Conservation (phyloP, 1,140 invertebrate species). For the Drosophila malerkotliana region DNA sequence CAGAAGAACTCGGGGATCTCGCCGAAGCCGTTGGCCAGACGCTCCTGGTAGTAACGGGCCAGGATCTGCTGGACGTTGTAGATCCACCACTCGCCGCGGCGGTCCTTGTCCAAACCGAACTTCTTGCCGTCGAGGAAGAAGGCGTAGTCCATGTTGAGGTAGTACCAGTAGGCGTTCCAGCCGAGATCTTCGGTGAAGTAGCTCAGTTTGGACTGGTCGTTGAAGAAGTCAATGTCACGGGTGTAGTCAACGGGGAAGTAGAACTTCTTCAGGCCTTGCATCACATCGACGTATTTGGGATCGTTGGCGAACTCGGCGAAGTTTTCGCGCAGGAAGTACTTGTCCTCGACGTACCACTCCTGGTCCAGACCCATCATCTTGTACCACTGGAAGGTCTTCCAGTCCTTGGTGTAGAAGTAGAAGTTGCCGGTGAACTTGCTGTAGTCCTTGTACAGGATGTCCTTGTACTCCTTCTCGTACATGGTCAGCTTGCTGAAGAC, state of each 20-base stretch:
- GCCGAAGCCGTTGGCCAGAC: constrained; percentile 87
- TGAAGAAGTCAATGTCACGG: constrained; percentile 87
- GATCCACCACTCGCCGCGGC: constrained; percentile 87
- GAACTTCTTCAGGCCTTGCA: constrained; percentile 52
- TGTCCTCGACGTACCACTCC: constrained; percentile 63
- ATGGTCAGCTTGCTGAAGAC: constrained; percentile 65
- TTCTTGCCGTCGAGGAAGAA: constrained; percentile 85
- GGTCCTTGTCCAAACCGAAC: constrained; percentile 84
- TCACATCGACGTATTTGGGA: constrained; percentile 46
- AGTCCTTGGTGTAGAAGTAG: constrained; percentile 79
- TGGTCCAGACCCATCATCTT: constrained; percentile 75
- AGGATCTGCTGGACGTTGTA: constrained; percentile 87
- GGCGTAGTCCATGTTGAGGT: constrained; percentile 87
- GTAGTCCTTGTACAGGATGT: constrained; percentile 58
- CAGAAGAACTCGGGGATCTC: constrained; percentile 86
- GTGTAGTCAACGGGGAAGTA: constrained; percentile 85
- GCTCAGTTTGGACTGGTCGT: constrained; percentile 85
- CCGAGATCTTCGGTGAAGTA: constrained; percentile 91
- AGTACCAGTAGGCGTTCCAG: constrained; percentile 89
- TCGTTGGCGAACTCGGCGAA: constrained; percentile 47
- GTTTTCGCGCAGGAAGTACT: constrained; percentile 64
- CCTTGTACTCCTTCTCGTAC: constrained; percentile 73
- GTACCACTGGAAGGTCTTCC: constrained; percentile 83
- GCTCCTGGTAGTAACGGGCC: constrained; percentile 88
- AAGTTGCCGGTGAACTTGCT: constrained; percentile 44